Base-by-base conservation (phyloP, 2,797 vertebrate species). In the Odontamblyopus lacepedii region DNA sequence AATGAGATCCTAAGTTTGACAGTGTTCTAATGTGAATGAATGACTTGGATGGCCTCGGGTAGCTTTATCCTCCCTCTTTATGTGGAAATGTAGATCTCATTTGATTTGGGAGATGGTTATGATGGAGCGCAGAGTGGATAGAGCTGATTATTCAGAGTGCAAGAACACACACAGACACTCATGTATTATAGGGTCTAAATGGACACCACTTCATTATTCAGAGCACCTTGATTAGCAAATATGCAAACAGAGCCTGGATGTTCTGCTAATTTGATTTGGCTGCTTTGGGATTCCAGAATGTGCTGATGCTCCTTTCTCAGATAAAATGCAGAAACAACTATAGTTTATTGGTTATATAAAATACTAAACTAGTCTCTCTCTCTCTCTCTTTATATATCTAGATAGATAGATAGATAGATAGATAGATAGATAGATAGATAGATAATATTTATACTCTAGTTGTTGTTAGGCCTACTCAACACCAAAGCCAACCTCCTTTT, bases 21-120 rank as follows among this genome's bases (percentile, higher is more conserved):
- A 74, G 73, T 56, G 26, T 56, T 73, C 56, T 69, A 30, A 63
- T 70, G 64, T 86, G 68, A 73, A 85, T 85, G 65, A 80, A 86
- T 84, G 73, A 79, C 75, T 71, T 70, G 56, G 62, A 70, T 50
- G 71, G 73, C 63, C 68, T 79, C 26, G 4, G 48, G 56, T 67
- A 35, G 73, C 65, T 78, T 66, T 69, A 76, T 77, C 80, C 70
- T 63, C 55, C 83, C 71, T 74, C 60, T 64, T 29, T 82, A 73
- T 77, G 73, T 75, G 62, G 66, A 81, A 72, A 83, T 62, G 50
- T 44, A 7, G 73, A 26, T 41, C 65, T 73, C n/a, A 76, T 79
- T 79, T 76, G 73, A 70, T 82, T 69, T 70, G 70, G 1, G 56
- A 75, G 66, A 82, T 76, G 69, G 68, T 83, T 71, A 50, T 50